Percentiles rank a stretch among this genome's conserved stretches.
These are phyloP conservation scores for Melanocharis versteri DNA, from an alignment of 2,113 vertebrate species.

Conservation along the genomic window DNA sequence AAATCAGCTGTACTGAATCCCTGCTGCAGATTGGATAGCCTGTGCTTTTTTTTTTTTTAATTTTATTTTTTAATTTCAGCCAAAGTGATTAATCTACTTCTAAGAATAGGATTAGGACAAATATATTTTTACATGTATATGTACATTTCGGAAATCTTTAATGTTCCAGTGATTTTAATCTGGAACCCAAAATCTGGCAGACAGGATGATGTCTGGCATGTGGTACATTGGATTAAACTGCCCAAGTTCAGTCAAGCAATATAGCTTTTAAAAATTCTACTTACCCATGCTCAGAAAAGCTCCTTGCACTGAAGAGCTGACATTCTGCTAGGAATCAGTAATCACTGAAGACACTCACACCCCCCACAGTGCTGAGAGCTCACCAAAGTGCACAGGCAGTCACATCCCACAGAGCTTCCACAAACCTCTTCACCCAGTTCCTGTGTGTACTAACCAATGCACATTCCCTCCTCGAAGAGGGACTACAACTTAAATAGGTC, in stretches of 20 bases:
- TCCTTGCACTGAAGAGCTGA: background rate
- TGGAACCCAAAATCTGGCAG: background rate
- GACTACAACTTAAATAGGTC: background rate
- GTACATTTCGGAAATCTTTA: background rate
- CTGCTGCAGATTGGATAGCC: background rate
- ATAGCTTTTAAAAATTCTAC: background rate
- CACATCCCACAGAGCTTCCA: background rate
- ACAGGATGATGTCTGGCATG: background rate
- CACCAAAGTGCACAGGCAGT: background rate
- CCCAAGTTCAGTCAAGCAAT: background rate
- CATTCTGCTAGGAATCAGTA: constrained; percentile 3
- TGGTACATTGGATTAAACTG: background rate
- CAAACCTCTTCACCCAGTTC: background rate
- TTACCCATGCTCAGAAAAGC: background rate
- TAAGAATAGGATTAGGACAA: background rate
- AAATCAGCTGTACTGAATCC: background rate
- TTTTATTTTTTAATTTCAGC: background rate
- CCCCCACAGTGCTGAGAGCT: constrained; percentile 1
- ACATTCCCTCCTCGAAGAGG: background rate
- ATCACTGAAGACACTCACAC: background rate
- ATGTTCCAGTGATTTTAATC: background rate
- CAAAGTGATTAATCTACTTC: background rate
- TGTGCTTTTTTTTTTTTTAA: background rate
- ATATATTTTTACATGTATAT: background rate
- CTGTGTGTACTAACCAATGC: background rate